These are phyloP conservation scores for Drosophila yooni DNA, from an alignment of 2,888 invertebrate genomes.

Conservation along the genomic window DNA sequence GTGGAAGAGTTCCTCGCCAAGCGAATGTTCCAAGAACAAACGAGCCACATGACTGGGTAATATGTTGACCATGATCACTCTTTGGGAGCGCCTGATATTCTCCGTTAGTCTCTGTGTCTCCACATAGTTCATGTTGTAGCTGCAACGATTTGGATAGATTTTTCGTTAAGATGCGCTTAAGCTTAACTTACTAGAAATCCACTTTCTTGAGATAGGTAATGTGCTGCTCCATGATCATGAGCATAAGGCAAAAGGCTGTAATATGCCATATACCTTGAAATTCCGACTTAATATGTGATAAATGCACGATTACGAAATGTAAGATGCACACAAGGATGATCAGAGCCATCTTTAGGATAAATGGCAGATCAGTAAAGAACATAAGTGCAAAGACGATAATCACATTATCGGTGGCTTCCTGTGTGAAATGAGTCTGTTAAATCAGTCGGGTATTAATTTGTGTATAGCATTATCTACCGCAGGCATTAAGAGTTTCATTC, in stretches of 20 bases:
- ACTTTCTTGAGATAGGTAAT: conserved; percentile 94
- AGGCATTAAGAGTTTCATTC: conserved; percentile 62
- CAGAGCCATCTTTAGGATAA: conserved; percentile 90
- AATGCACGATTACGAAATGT: conserved; percentile 86
- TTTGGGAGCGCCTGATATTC: conserved; percentile 92
- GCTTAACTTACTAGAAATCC: conserved; percentile 88
- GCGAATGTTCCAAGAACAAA: conserved; percentile 9
- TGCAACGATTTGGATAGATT: conserved; percentile 30
- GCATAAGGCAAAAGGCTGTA: conserved; percentile 89
- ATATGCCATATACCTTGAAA: conserved; percentile 87
- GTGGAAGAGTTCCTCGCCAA: conserved; percentile 90
- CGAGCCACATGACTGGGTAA: conserved; percentile 94
- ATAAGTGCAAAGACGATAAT: conserved; percentile 87
- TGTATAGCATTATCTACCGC: conserved; percentile 60
- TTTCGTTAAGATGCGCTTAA: background rate
- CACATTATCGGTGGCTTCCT: conserved; percentile 86
- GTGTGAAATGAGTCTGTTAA: background rate
- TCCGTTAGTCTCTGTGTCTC: conserved; percentile 93
- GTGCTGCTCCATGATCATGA: conserved; percentile 93
- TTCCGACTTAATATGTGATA: conserved; percentile 83
- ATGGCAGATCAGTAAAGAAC: conserved; percentile 93
- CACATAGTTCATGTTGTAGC: conserved; percentile 89
- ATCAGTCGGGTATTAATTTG: background rate
- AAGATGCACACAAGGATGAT: conserved; percentile 88
- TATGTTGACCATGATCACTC: conserved; percentile 94